Percentiles rank a stretch among this genome's conserved stretches.
phyloP scores from a whole-genome alignment of 2,797 vertebrate species.

The Chloroceryle inda region DNA sequence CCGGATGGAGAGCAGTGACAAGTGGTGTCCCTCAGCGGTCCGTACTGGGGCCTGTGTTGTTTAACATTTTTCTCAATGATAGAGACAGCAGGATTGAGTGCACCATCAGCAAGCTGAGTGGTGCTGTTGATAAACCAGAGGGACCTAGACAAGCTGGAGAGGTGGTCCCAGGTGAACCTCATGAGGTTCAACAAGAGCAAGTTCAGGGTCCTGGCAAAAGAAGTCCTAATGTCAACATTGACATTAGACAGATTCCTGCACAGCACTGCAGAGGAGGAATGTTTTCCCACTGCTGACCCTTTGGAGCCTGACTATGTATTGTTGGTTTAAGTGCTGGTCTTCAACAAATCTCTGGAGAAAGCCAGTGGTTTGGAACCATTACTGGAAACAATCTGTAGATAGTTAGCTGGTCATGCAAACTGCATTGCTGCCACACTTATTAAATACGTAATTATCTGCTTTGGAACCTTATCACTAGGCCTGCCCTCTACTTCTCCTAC shows the following conservation, averaged over 20 bases:
- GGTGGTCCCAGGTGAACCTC: no score
- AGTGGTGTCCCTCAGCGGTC: no score
- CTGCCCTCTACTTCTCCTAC: conserved; percentile 11
- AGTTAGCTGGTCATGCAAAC: neutral
- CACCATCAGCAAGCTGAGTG: no score
- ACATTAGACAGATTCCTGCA: neutral
- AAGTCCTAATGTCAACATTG: neutral
- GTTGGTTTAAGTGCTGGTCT: neutral
- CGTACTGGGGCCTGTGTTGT: no score
- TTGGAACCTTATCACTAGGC: neutral
- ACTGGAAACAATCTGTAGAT: neutral
- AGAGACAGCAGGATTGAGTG: no score
- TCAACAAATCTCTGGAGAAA: neutral
- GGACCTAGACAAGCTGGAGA: no score
- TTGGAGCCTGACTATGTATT: neutral
- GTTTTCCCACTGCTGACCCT: neutral
- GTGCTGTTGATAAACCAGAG: no score
- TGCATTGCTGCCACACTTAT: neutral
- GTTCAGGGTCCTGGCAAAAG: neutral
- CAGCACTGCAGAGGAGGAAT: neutral
- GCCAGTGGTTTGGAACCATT: neutral
- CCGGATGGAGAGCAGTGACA: no score
- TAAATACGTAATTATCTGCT: neutral
- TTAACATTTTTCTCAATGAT: no score
- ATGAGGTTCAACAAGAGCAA: no score